Conservation (phyloP, 2,797 vertebrate genomes). For the Sciaenops ocellatus region DNA sequence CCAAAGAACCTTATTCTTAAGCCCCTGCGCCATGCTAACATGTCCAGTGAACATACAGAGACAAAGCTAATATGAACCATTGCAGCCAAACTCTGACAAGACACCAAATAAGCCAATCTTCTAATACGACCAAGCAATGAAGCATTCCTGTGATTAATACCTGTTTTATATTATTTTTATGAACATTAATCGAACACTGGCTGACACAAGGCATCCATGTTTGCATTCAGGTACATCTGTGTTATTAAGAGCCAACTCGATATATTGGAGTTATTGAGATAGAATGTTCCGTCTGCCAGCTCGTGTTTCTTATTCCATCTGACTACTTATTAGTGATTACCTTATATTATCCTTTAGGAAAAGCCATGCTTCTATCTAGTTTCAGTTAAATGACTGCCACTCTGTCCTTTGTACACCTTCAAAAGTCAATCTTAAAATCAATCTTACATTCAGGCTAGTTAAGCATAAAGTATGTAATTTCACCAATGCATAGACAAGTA, state of each 20-base stretch:
- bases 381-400: neutral
- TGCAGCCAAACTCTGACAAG: neutral
- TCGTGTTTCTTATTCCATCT: neutral
- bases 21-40: neutral
- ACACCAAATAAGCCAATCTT: neutral
- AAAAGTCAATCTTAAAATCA: constrained; percentile 21
- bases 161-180: no score
- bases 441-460: constrained; percentile 11
- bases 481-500: constrained; percentile 17
- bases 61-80: neutral
- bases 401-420: neutral
- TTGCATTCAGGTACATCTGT: neutral
- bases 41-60: neutral
- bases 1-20: no score
- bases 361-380: neutral
- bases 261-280: neutral
- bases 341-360: neutral
- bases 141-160: neutral
- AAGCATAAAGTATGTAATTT: constrained; percentile 8
- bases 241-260: neutral
- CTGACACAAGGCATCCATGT: neutral
- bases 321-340: neutral
- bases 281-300: neutral
- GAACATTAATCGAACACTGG: neutral
- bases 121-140: no score